Percentiles rank a stretch among this genome's conserved stretches.
phyloP scores from a whole-genome alignment of 1,140 invertebrate genomes.

The Leptinotarsa defecta region DNA sequence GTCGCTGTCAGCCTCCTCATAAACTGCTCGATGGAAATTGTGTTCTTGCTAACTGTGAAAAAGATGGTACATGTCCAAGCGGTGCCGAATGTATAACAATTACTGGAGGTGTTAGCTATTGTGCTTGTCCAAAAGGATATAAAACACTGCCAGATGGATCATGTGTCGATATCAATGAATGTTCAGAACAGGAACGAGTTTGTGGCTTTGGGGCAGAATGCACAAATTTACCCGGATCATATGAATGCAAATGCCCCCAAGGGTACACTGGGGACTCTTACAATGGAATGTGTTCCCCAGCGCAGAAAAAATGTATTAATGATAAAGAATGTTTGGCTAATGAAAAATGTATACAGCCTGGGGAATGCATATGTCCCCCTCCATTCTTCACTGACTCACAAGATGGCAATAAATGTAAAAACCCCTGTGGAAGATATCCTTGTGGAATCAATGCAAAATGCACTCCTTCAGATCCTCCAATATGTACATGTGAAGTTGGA shows the following conservation, averaged over 20 bases:
- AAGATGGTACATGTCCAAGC: constrained; percentile 74
- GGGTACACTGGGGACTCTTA: constrained; percentile 70
- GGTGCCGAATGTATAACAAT: constrained; percentile 88
- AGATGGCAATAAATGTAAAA: constrained; percentile 85
- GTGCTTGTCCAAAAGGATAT: constrained; percentile 83
- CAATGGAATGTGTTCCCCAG: constrained; percentile 75
- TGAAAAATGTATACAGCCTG: constrained; percentile 88
- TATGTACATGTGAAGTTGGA: constrained; percentile 83
- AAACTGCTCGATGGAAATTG: constrained; percentile 80
- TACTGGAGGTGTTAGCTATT: constrained; percentile 86
- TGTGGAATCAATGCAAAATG: constrained; percentile 94
- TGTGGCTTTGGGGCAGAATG: constrained; percentile 88
- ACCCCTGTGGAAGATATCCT: constrained; percentile 82
- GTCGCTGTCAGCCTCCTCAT: constrained; percentile 85
- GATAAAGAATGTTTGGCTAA: constrained; percentile 84
- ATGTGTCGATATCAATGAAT: constrained; percentile 85
- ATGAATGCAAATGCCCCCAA: constrained; percentile 79
- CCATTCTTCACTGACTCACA: constrained; percentile 82
- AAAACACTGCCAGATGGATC: constrained; percentile 73
- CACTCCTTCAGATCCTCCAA: constrained; percentile 84
- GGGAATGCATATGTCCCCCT: constrained; percentile 85
- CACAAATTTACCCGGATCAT: constrained; percentile 77
- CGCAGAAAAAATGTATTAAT: constrained; percentile 77
- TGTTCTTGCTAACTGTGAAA: constrained; percentile 80
- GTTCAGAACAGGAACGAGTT: constrained; percentile 71